Evolutionary conservation across 2,113 vertebrate species (phyloP).

Genomic region (Takifugu flavidus): DNA sequence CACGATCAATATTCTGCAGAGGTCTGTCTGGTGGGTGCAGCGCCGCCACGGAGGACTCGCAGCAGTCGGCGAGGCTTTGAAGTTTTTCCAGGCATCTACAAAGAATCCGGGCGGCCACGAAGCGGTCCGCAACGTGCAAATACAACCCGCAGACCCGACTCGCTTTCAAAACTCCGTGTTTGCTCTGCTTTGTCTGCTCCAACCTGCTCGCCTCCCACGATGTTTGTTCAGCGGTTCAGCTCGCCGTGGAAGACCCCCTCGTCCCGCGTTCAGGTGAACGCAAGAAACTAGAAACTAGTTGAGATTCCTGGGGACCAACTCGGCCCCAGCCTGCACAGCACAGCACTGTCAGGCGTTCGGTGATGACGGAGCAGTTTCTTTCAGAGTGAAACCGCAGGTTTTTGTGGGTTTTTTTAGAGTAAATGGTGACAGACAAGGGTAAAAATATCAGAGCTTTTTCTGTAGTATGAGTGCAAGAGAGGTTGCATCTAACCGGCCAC

Average conservation of each 20-base stretch:
- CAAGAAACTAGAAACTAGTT: slow-evolving; percentile 37
- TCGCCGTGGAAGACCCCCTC: slow-evolving; percentile 35
- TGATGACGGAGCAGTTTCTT: slow-evolving; percentile 6
- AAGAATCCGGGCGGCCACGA: slow-evolving; percentile 32
- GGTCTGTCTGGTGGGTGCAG: slow-evolving; percentile 16
- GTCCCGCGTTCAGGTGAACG: slow-evolving; percentile 33
- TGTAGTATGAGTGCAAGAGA: slow-evolving; percentile 4
- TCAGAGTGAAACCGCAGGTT: background rate
- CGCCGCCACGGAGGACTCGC: slow-evolving; percentile 25
- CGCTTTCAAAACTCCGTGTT: slow-evolving; percentile 51
- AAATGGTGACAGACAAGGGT: slow-evolving; percentile 4
- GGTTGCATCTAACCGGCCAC: no score
- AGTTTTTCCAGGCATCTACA: slow-evolving; percentile 43
- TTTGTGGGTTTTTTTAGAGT: background rate
- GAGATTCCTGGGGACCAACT: slow-evolving; percentile 31
- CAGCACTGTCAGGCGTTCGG: background rate
- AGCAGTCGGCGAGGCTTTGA: slow-evolving; percentile 40
- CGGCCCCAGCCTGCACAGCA: background rate
- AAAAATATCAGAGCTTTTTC: slow-evolving; percentile 19
- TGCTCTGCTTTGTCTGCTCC: slow-evolving; percentile 49
- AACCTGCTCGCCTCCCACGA: slow-evolving; percentile 53
- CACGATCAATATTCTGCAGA: slow-evolving; percentile 33
- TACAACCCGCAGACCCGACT: slow-evolving; percentile 29
- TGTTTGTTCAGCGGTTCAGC: slow-evolving; percentile 41
- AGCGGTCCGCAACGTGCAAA: slow-evolving; percentile 42